Percentiles rank a stretch among this genome's conserved stretches.
These are phyloP conservation scores for Formicarius rufipectus DNA, from an alignment of 2,113 vertebrate species.

Conservation along the genomic window DNA sequence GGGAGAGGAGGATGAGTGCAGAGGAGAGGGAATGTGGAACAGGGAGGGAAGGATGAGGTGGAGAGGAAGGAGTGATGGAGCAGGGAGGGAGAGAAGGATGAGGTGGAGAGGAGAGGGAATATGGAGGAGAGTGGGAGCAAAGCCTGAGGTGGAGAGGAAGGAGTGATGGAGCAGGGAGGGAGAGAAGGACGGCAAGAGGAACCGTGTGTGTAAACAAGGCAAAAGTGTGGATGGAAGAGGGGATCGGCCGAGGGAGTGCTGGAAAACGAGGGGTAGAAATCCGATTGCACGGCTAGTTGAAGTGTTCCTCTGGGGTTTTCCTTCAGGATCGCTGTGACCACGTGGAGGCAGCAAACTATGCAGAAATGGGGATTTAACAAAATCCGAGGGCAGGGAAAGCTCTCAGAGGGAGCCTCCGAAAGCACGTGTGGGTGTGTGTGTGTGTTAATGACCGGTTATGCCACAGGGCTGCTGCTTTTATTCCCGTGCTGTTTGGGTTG, in stretches of 20 bases:
- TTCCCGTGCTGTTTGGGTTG: neutral
- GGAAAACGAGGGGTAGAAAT: neutral
- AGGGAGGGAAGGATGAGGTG: too few species aligned
- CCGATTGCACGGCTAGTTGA: neutral
- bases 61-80: too few species aligned
- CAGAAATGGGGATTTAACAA: neutral
- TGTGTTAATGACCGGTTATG: neutral
- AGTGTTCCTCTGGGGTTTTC: neutral
- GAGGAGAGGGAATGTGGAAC: too few species aligned
- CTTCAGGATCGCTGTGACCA: neutral
- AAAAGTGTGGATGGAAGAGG: neutral
- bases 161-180: neutral
- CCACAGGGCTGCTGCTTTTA: neutral
- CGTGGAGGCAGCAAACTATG: conserved; percentile 61
- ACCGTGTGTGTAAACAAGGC: neutral
- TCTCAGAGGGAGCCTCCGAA: neutral
- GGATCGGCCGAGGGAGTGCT: neutral
- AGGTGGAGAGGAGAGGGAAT: neutral
- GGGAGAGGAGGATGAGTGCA: neutral
- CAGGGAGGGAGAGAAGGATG: too few species aligned
- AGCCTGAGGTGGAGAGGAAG: too few species aligned
- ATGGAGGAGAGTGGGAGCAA: too few species aligned
- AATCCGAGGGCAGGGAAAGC: neutral
- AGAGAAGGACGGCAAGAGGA: neutral
- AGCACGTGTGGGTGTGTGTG: too few species aligned